Base-by-base conservation (phyloP, 1,140 invertebrate species). In the Asbolus verrucosus region DNA sequence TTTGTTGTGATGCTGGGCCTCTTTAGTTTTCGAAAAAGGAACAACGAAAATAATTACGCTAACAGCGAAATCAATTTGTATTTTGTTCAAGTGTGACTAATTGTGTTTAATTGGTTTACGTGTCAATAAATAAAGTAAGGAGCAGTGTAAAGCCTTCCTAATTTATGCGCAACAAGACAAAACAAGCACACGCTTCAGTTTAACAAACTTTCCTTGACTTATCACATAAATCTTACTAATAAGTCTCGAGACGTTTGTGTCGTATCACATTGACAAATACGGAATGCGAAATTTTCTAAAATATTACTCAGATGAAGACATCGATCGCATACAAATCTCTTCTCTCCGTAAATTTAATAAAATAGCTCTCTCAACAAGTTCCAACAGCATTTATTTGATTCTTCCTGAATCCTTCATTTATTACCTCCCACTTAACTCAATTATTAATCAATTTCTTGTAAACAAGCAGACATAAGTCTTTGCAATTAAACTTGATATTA, bases 231-330 rank as follows among this genome's bases (percentile, higher is more conserved):
- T 54, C 46, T 30, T 54, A 21, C 46, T 54, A 54, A 54, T 54
- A 54, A 54, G 46, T 24, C 21, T n/a, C 2, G 11, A n/a, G 46
- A 54, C 11, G 43, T 50, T 50, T 21, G 19, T 50, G 11, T 19
- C n/a, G n/a, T n/a, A n/a, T n/a, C n/a, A n/a, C n/a, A n/a, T n/a
- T n/a, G n/a, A n/a, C n/a, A n/a, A n/a, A n/a, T n/a, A n/a, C n/a
- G n/a, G n/a, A n/a, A n/a, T n/a, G n/a, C n/a, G n/a, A n/a, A n/a
- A 54, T 54, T 54, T 54, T 54, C 24, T 19, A 54, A 54, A 54
- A 27, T 54, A 54, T 54, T 54, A 6, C 21, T 13, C n/a, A 27
- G 21, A 54, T 27, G 46, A 54, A 27, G 14, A 54, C 18, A 54
- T 54, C 21, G 46, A 54, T 54, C 46, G 9, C 46, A 1, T n/a